These are phyloP conservation scores for mouse (Mus musculus) DNA, from an alignment of 2,113 vertebrate genomes.

Conservation along the genomic window DNA sequence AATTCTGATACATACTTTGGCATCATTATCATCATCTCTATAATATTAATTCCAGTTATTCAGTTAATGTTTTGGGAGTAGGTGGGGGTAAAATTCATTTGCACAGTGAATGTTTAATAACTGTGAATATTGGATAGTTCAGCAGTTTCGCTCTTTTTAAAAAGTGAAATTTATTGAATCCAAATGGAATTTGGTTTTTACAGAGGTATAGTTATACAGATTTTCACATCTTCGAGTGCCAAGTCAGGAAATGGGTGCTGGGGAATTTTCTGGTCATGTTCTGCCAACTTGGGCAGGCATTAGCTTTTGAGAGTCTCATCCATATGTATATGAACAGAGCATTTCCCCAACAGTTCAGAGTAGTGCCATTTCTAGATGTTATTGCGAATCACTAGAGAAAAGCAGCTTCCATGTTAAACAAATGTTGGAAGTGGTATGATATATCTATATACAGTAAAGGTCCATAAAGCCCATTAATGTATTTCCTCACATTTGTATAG, in stretches of 20 bases:
- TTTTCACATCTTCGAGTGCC: constrained; percentile 14
- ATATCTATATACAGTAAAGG: neutral
- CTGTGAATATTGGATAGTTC: constrained; percentile 62
- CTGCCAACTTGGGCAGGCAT: neutral
- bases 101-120: neutral
- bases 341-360: constrained; percentile 2
- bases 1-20: constrained; percentile 53
- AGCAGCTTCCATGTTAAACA: neutral
- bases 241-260: neutral
- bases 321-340: neutral
- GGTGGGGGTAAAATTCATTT: constrained; percentile 47
- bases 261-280: neutral
- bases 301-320: constrained; percentile 3
- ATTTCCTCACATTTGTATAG: neutral
- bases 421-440: neutral
- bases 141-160: neutral
- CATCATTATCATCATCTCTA: constrained; percentile 26
- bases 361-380: neutral
- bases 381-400: neutral
- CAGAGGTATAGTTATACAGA: constrained; percentile 47
- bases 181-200: constrained; percentile 59
- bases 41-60: constrained; percentile 46
- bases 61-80: constrained; percentile 58
- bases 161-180: constrained; percentile 26
- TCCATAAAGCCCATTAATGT: neutral